A percentile compares a stretch with the other conserved stretches of the same genome.
Conservation (phyloP, 2,888 invertebrate genomes). For the Flexamia atlantica region DNA sequence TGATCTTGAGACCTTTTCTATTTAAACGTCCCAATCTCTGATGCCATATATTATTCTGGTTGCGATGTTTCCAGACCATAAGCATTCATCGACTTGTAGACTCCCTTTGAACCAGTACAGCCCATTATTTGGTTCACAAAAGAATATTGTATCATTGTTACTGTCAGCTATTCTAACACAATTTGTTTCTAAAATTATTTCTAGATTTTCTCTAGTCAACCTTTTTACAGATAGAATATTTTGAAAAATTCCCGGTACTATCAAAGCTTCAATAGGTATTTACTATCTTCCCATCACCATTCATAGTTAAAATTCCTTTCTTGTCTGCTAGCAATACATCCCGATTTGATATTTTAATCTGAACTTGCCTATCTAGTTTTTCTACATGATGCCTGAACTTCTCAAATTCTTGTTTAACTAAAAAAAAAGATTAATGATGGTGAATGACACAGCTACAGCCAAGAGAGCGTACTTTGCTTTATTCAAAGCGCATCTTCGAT, state of each 20-base stretch:
- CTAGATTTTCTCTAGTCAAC: not conserved
- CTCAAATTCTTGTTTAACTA: not conserved
- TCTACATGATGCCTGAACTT: not conserved
- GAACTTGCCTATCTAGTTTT: not conserved
- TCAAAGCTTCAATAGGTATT: too few species aligned
- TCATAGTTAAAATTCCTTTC: too few species aligned
- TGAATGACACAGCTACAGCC: too few species aligned
- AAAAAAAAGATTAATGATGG: too few species aligned
- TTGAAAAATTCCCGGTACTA: constrained; percentile 5
- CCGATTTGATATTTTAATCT: constrained; percentile 3
- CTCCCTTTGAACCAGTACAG: not conserved
- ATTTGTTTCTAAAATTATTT: not conserved
- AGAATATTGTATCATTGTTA: not conserved
- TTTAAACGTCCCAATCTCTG: not conserved
- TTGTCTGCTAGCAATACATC: not conserved
- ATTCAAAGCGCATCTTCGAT: too few species aligned
- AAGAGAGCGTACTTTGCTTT: too few species aligned
- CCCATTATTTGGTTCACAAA: not conserved
- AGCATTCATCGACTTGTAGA: not conserved
- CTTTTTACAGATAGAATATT: constrained; percentile 16
- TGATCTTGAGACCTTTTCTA: constrained; percentile 11
- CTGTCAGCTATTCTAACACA: not conserved
- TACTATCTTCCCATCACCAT: too few species aligned
- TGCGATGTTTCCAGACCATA: not conserved
- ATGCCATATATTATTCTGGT: not conserved